phyloP scores from a whole-genome alignment of 2,113 vertebrate genomes.

The Microcebus lehilahytsara region DNA sequence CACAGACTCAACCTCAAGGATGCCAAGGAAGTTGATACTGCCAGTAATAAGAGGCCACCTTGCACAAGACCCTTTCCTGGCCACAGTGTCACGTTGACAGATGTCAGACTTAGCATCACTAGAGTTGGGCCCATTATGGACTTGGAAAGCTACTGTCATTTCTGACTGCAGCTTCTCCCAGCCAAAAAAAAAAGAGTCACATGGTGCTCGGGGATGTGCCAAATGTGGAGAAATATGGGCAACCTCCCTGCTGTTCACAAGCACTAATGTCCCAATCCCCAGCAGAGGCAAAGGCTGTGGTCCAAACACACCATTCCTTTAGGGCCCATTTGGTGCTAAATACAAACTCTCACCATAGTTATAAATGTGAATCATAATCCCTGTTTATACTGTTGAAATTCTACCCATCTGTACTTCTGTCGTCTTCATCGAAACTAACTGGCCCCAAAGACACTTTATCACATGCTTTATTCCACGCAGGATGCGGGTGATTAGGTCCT shows the following conservation, averaged over 20 bases:
- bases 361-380: conserved; percentile 63
- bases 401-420: conserved; percentile 68
- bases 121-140: conserved; percentile 46
- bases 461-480: conserved; percentile 34
- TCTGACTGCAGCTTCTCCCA: conserved; percentile 39
- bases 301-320: conserved; percentile 66
- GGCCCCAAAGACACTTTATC: conserved; percentile 55
- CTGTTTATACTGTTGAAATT: conserved; percentile 26
- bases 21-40: not conserved
- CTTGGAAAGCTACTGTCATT: conserved; percentile 62
- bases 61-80: conserved; percentile 55
- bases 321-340: conserved; percentile 56
- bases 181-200: conserved; percentile 66
- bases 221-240: conserved; percentile 73
- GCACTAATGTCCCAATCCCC: conserved; percentile 55
- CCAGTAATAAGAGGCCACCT: conserved; percentile 43
- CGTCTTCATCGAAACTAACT: conserved; percentile 62
- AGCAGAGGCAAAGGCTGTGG: conserved; percentile 73
- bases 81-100: conserved; percentile 72
- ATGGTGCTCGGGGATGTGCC: conserved; percentile 57
- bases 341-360: conserved; percentile 63
- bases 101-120: conserved; percentile 64
- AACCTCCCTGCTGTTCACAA: conserved; percentile 74
- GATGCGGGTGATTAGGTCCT: conserved; percentile 61
- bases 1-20: not conserved